These are phyloP conservation scores for Atta cephalotes DNA, from an alignment of 1,140 invertebrate genomes.

Conservation along the genomic window DNA sequence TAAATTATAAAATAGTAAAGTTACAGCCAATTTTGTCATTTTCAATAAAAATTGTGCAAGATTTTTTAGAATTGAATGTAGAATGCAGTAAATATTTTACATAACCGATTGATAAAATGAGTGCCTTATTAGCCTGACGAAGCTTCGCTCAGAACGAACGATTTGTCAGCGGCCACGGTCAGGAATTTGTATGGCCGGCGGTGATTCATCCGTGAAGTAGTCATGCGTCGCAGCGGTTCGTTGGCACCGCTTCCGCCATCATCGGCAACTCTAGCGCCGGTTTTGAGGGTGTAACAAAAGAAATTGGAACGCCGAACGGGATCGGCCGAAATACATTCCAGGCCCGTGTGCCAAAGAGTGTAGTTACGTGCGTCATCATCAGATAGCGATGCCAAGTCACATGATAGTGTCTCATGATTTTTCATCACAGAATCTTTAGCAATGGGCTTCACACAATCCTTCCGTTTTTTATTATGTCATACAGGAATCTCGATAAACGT, in stretches of 20 bases:
- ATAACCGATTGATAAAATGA: background rate
- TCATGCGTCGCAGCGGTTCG: conserved; percentile 64
- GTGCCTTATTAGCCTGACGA: background rate
- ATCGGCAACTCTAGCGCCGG: conserved; percentile 65
- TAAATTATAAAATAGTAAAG: background rate
- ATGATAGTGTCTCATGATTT: conserved; percentile 61
- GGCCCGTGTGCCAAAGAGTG: conserved; percentile 59
- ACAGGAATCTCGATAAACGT: background rate
- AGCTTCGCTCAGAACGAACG: background rate
- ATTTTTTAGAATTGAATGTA: background rate
- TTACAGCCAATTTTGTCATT: background rate
- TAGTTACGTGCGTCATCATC: conserved; percentile 65
- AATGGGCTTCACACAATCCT: background rate
- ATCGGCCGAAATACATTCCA: conserved; percentile 50
- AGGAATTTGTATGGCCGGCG: conserved; percentile 43
- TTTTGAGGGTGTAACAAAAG: conserved; percentile 73
- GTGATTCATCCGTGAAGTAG: conserved; percentile 67
- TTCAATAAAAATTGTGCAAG: background rate
- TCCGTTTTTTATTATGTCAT: background rate
- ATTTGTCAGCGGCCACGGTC: background rate
- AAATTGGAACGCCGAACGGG: conserved; percentile 62
- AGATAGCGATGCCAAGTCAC: conserved; percentile 67
- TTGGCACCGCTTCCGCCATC: conserved; percentile 39
- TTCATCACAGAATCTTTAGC: background rate
- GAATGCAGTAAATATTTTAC: background rate